Percentiles rank a stretch among this genome's conserved stretches.
Conservation (phyloP, 2,797 vertebrate genomes). For the Clarias pachynema region DNA sequence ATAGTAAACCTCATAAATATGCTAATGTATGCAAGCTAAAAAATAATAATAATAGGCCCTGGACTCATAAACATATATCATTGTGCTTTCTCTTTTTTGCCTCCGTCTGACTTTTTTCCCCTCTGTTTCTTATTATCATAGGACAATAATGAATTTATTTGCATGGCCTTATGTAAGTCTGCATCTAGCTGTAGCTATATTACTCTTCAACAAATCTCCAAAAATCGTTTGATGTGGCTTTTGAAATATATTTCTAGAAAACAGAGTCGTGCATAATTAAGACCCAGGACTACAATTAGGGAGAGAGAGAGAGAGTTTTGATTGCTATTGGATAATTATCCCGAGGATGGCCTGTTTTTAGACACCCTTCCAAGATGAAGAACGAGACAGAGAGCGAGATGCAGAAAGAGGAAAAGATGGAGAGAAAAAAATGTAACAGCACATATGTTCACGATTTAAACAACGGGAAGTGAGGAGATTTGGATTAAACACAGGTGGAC, state of each 20-base stretch:
- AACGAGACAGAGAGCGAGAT: constrained; percentile 24
- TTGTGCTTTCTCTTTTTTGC: constrained; percentile 67
- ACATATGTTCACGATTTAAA: constrained; percentile 33
- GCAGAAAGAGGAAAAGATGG: constrained; percentile 17
- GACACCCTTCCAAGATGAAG: constrained; percentile 66
- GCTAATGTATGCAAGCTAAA: constrained; percentile 71
- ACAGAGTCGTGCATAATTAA: constrained; percentile 79
- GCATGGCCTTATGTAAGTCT: constrained; percentile 65
- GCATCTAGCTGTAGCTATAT: constrained; percentile 60
- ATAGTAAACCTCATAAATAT: constrained; percentile 66
- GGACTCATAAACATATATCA: constrained; percentile 65
- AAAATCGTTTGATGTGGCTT: constrained; percentile 73
- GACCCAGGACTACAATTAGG: constrained; percentile 72
- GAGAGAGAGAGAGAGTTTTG: constrained; percentile 63
- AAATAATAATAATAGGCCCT: constrained; percentile 68
- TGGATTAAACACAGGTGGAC: constrained; percentile 27
- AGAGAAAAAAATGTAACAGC: constrained; percentile 33
- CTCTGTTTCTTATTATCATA: constrained; percentile 73
- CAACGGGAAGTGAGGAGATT: constrained; percentile 28
- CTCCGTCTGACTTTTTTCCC: constrained; percentile 66
- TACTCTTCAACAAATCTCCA: constrained; percentile 72
- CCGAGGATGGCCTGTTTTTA: constrained; percentile 65
- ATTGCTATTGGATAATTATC: constrained; percentile 76
- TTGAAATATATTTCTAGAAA: constrained; percentile 73
- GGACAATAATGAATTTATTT: constrained; percentile 75